These are phyloP conservation scores for Syndactyla subalaris DNA, from an alignment of 2,797 vertebrate species.

Conservation along the genomic window DNA sequence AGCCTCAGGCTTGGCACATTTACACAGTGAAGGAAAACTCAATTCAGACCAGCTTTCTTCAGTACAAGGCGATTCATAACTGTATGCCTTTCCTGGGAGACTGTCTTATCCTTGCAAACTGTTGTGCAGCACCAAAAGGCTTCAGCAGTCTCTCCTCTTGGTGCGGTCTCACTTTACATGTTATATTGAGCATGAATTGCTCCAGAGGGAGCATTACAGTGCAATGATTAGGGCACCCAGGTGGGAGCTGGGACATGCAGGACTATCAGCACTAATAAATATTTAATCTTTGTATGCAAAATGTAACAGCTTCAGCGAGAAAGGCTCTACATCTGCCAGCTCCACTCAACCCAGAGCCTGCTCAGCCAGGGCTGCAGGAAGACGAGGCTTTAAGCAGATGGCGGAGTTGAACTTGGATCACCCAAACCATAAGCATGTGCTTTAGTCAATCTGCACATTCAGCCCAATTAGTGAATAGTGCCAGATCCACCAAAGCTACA, in stretches of 20 bases:
- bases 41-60: not conserved
- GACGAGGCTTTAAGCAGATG: not conserved
- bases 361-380: not conserved
- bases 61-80: not conserved
- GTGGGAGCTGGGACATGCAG: not conserved
- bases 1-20: fast-evolving
- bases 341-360: not conserved
- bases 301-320: not conserved
- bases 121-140: not conserved
- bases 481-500: not conserved
- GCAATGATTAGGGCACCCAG: not conserved
- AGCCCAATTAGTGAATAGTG: conserved; percentile 18
- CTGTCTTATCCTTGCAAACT: not conserved
- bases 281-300: conserved; percentile 9
- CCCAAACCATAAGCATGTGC: conserved; percentile 20
- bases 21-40: not conserved
- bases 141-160: not conserved
- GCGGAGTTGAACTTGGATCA: conserved; percentile 9
- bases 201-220: not conserved
- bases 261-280: not conserved
- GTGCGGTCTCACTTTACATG: not conserved
- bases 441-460: conserved; percentile 38
- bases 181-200: not conserved
- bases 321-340: not conserved
- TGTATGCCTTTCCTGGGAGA: not conserved